Base-by-base conservation (phyloP, 2,113 vertebrate genomes). In the Pholis gunnellus region DNA sequence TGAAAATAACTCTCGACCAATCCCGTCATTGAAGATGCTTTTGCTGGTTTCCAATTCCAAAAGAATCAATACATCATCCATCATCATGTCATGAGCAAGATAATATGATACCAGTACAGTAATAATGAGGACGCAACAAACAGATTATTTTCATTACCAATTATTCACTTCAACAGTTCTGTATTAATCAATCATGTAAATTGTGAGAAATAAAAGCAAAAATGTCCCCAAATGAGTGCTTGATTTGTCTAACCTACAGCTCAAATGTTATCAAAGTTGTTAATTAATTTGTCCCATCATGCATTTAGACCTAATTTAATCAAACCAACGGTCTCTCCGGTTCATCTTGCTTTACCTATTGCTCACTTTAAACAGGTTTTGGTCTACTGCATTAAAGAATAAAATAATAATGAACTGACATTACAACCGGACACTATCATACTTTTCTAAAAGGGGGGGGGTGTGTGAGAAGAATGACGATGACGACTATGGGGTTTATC, bases 401-500 rank as follows among this genome's bases (percentile, higher is more conserved):
- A 25, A 60, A 79, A 79, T 40, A 75, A 74, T 64, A 29, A 44
- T 85, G 82, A 77, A 88, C 57, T 87, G 75, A 73, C 64, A 70
- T 90, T 85, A 82, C 52, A 81, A 59, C 20, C 34, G 46, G 81
- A 69, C 72, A 71, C 52, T 27, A 73, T 64, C 59, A 77, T 67
- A 64, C 65, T 78, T 73, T 81, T 85, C 54, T 82, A 75, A 91
- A 88, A 72, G 71, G 42, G 68, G 84, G 82, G 77, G 71, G 85
- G n/a, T n/a, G 82, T 7, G 76, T 63, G 44, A 88, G 73, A 77
- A 59, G 59, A 60, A 83, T 54, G 81, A 57, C 1, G 46, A 87
- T 94, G 89, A 95, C 79, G 69, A 84, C 74, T 63, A 83, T 15
- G 25, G 70, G 85, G 81, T 91, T 91, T 78, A 89, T 88, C 84